Evolutionary conservation across 2,888 invertebrate genomes (phyloP), one percentile per base, ranked within the genome.

Genomic region (Galerucella calmariensis): DNA sequence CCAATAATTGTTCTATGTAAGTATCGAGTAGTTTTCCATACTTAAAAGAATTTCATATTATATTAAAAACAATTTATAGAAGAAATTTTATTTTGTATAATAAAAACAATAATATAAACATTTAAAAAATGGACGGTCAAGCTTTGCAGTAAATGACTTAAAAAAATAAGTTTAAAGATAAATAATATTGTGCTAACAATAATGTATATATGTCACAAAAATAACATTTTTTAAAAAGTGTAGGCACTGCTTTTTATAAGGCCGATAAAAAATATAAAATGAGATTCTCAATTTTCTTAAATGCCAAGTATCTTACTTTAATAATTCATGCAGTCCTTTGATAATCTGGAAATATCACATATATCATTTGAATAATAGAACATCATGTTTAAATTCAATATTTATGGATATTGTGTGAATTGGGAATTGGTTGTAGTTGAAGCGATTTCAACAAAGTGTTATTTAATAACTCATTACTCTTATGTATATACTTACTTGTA

Each of bases 61-160:
- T 27, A 27, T 27, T 35, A 46, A 65, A 65, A 61, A 10, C 14
- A 6, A 14, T 61, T 2, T 35, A 61, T 65, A 56, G 20, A 56
- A n/a, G 53, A 14, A 44, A 9, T 46, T 65, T 65, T 65, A 44
- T 44, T 74, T 72, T 76, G 61, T 69, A 56, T 61, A 67, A 73
- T 68, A 75, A 41, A 41, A 41, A 75, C 67, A 70, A 72, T 51
- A 77, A 68, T 74, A 71, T 46, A 75, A 74, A 74, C 16, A 48
- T 51, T 66, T 53, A 75, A 68, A 70, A 79, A 76, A 76, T 79
- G 77, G 79, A 77, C 77, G 78, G 78, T 72, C 53, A 74, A 75
- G 56, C 66, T 51, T 67, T 69, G 69, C 69, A 67, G 14, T 69
- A 24, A 72, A 75, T 46, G 56, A 72, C 24, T 69, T 62, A 41